Conservation (phyloP, 2,113 vertebrate genomes). For the Speoplatyrhinus poulsoni region DNA sequence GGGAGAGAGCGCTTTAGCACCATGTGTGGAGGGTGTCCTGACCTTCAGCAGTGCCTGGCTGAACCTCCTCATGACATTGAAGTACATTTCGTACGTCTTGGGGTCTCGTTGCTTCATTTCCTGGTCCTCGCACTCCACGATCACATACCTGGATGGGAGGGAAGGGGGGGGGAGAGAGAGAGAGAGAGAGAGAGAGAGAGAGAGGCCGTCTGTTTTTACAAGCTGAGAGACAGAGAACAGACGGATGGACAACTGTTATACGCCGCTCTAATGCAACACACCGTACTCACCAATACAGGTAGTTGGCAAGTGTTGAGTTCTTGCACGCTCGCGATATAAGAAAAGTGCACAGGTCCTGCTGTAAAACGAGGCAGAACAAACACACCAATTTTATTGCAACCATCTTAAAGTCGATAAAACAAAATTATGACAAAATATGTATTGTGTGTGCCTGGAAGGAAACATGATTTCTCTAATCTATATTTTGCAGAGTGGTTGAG, state of each 20-base stretch:
- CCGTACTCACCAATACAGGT: constrained; percentile 91
- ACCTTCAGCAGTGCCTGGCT: constrained; percentile 98
- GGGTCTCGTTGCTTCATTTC: constrained; percentile 96
- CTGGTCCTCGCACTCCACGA: constrained; percentile 98
- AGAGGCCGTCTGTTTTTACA: neutral
- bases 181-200: neutral
- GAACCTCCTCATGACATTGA: constrained; percentile 96
- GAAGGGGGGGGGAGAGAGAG: neutral
- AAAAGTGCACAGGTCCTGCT: constrained; percentile 98
- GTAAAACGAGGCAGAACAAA: constrained; percentile 39
- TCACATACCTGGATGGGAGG: constrained; percentile 86
- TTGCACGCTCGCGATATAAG: constrained; percentile 97
- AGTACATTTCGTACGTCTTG: constrained; percentile 97
- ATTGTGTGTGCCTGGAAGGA: too few species aligned
- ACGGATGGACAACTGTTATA: neutral
- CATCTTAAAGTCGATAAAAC: too few species aligned
- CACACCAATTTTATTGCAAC: neutral
- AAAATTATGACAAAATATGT: too few species aligned
- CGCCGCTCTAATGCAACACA: constrained; percentile 2
- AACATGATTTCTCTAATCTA: too few species aligned
- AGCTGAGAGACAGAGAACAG: neutral
- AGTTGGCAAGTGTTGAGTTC: constrained; percentile 96
- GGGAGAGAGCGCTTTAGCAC: too few species aligned
- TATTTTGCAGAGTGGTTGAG: too few species aligned
- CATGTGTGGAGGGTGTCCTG: neutral